Evolutionary conservation across 2,888 invertebrate species (phyloP), one percentile per base, ranked within the genome.

Genomic region (Oscheius onirici): DNA sequence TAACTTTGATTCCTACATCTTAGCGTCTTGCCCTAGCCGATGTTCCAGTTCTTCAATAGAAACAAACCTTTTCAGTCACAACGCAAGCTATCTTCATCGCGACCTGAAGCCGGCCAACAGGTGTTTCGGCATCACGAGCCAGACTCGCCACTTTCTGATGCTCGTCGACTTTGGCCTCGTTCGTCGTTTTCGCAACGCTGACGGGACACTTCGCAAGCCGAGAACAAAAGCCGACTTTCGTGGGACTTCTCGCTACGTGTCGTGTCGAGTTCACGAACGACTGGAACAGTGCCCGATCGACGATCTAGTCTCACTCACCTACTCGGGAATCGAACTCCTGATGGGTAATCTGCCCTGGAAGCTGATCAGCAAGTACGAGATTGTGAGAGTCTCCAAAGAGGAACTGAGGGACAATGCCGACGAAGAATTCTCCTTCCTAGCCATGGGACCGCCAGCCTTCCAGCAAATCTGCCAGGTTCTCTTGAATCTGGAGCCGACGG

Each of bases 91-190:
- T 54, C 34, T 85, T 3, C 84, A 85, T 58, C 67, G 77, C 54
- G 79, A 77, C 46, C 73, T 79, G 11, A 77, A 77, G 26, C 84
- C 84, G 15, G 80, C 78, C 2, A 85, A 85, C 57, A 80, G 83
- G 73, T 82, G 81, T 43, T 81, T 83, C 41, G 83, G 83, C 17
- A 68, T 83, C 10, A 78, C 75, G 28, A 60, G 72, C 6, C 51
- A 22, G 78, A 75, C 72, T 22, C 77, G 74, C 8, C 81, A 80
- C 63, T 67, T 75, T 11, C 72, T 83, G 17, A 52, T 74, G 11
- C 63, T 82, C 13, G 72, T 82, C 60, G 82, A 83, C 63, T 83
- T 77, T 58, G 83, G 82, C 2, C 70, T 83, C n/a, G 79, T 82
- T 15, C 77, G 83, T 10, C 74, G 79, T 44, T 83, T 69, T 71